phyloP scores from a whole-genome alignment of 2,113 vertebrate genomes.

The Gallinago jamesoni region DNA sequence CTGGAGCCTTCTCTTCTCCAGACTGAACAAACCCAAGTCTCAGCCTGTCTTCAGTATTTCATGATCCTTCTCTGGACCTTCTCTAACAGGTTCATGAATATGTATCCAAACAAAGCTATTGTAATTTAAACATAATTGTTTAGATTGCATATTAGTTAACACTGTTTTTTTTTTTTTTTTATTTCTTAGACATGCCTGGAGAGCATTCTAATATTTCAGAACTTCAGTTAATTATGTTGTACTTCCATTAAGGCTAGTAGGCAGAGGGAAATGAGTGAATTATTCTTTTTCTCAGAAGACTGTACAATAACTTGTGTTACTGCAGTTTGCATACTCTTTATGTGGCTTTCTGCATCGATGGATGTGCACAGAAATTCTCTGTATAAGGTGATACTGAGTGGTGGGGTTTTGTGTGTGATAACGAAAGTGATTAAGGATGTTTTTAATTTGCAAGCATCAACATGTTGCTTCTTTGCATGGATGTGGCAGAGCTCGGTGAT shows the following conservation, averaged over 20 bases:
- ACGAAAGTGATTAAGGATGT: not conserved
- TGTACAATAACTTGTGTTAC: not conserved
- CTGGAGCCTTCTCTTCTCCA: not conserved
- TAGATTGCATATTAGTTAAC: not conserved
- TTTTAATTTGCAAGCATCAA: not conserved
- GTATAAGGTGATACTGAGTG: not conserved
- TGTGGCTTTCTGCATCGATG: not conserved
- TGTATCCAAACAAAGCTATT: not conserved
- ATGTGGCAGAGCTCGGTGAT: not conserved
- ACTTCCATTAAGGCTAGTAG: not conserved
- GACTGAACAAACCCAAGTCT: not conserved
- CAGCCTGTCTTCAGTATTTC: not conserved
- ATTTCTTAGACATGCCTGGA: not conserved
- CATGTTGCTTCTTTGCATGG: not conserved
- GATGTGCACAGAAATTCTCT: not conserved
- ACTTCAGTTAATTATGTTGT: not conserved
- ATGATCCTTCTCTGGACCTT: not conserved
- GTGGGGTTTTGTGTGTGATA: not conserved
- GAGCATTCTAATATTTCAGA: not conserved
- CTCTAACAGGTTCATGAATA: not conserved
- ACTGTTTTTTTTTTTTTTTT: not conserved
- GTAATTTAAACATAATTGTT: not conserved
- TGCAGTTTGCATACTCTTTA: not conserved
- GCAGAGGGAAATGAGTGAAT: not conserved
- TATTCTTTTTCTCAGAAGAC: not conserved